Base-by-base conservation (phyloP, 1,140 invertebrate species). In the Maniola jurtina region DNA sequence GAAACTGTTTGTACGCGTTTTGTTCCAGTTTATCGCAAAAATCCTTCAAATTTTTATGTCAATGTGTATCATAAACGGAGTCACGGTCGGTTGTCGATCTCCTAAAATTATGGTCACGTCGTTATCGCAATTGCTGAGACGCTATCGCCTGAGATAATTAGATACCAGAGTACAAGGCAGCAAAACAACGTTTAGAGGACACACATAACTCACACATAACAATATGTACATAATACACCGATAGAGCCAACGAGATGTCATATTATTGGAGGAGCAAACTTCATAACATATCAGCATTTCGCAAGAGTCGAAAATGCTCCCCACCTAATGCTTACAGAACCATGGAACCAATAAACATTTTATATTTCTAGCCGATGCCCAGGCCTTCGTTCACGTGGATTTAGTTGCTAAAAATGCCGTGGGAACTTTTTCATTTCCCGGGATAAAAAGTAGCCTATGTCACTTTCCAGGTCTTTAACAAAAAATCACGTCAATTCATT, bases 31-130 rank as follows among this genome's bases (percentile, higher is more conserved):
- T 89, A 89, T 89, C 87, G 69, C 79, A 63, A 72, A 83, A 80
- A 86, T 84, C 87, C 86, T 90, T 84, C 78, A 74, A 74, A 76
- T 82, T 86, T 86, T 80, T 80, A 74, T 80, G 80, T 83, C 76
- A 80, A 81, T 81, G 74, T 80, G 75, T 86, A 77, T 71, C 55
- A 71, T 63, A 84, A 88, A 86, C 77, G 77, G 73, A 88, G 88
- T 90, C 88, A 90, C 65, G 88, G 88, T 68, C 88, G 88, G 86
- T 85, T 84, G 80, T 81, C 84, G 88, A 90, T 88, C 88, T 88
- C 84, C 77, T 81, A 84, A 87, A 83, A 86, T 83, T 82, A 83
- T 87, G 76, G 83, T 79, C 83, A 81, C 67, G 69, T 64, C 68
- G 66, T 84, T 88, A 88, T 86, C 84, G 63, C 59, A 65, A 64